Base-by-base conservation (phyloP, 2,113 vertebrate species). In the Oreochromis tanganicae region DNA sequence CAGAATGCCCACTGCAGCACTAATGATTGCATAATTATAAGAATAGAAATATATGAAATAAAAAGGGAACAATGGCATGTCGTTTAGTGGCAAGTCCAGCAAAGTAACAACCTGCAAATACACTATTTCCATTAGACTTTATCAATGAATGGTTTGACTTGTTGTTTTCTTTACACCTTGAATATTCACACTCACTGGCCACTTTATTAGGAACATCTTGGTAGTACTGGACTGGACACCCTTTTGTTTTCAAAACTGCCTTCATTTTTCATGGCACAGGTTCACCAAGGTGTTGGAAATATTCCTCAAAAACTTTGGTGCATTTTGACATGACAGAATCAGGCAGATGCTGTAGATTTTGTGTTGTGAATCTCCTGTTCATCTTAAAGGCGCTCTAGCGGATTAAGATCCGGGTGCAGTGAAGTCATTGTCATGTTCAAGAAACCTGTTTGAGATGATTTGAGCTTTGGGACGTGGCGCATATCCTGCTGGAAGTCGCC, bases 181-280 rank as follows among this genome's bases (percentile, higher is more conserved):
- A 46, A 73, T 46, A 46, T 27, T 27, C 46, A 46, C 21, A 46
- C n/a, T 46, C 21, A 1, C 8, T 17, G 2, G 66, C 7, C 38
- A 73, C 68, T 73, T 73, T 71, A 16, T 71, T 24, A 71, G 38
- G 66, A 24, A 43, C 66, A 71, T 43, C n/a, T 43, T 71, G 38
- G 38, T 43, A 43, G 66, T 71, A 8, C 11, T 21, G 7, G n/a
- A 24, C 24, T 43, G n/a, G 36, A 24, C 66, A 14, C 12, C 7
- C 7, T 43, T 71, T 71, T 41, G 12, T 41, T 41, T 14, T 71
- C 36, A 68, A 41, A 68, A 41, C 36, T 68, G 36, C 66, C 12
- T 71, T 43, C 0, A 24, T 24, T 71, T 24, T 71, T 0, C 7
- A 43, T 43, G 6, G 66, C 7, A 43, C 7, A 0, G 36, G 38